These are phyloP conservation scores for Oligia latruncula DNA, from an alignment of 2,888 invertebrate species.

Conservation along the genomic window DNA sequence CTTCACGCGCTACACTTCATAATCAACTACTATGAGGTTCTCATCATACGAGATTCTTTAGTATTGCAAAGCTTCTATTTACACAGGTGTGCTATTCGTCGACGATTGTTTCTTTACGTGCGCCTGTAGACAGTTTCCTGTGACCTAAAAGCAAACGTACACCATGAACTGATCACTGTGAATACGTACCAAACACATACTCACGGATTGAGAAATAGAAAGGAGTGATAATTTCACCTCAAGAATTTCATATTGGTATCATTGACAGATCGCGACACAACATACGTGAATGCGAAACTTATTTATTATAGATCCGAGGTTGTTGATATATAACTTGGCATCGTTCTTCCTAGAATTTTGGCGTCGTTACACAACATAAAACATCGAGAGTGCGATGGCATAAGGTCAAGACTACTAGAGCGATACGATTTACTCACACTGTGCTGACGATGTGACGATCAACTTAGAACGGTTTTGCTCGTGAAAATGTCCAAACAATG, in stretches of 20 bases:
- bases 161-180: conserved; percentile 52
- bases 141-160: conserved; percentile 67
- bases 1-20: conserved; percentile 64
- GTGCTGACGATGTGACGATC: conserved; percentile 48
- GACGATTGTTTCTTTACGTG: conserved; percentile 49
- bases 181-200: conserved; percentile 37
- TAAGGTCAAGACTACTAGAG: conserved; percentile 87
- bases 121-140: conserved; percentile 44
- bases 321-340: conserved; percentile 83
- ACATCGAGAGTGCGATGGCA: conserved; percentile 79
- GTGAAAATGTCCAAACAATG: conserved; percentile 65
- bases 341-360: conserved; percentile 79
- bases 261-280: conserved; percentile 68
- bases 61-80: conserved; percentile 66
- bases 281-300: conserved; percentile 50
- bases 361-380: conserved; percentile 89
- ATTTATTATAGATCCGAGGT: conserved; percentile 72
- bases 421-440: conserved; percentile 78
- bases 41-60: conserved; percentile 75
- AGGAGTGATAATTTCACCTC: conserved; percentile 67
- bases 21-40: conserved; percentile 77
- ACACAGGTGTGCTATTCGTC: conserved; percentile 70
- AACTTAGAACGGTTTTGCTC: conserved; percentile 54
- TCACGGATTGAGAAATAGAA: conserved; percentile 60
- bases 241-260: conserved; percentile 68